Base-by-base conservation (phyloP, 2,113 vertebrate species). In the Muscicapa adusta region DNA sequence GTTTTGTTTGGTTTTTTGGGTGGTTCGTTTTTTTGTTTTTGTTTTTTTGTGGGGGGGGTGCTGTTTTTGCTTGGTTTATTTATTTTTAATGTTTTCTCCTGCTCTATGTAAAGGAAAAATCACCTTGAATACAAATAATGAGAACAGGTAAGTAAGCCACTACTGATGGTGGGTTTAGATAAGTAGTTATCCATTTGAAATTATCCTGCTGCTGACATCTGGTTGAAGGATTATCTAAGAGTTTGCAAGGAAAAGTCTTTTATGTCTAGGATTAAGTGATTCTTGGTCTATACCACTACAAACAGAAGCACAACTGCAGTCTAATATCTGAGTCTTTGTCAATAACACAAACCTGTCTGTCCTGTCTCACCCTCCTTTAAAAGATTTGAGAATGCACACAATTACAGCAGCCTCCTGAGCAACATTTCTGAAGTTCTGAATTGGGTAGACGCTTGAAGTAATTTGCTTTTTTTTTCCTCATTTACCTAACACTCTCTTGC, bases 1-100 rank as follows among this genome's bases (percentile, higher is more conserved):
- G 25, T 24, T 48, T 48, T 48, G n/a, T n/a, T n/a, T n/a, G n/a
- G n/a, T n/a, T n/a, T n/a, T n/a, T n/a, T n/a, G n/a, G n/a, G n/a
- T n/a, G n/a, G n/a, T n/a, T n/a, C n/a, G n/a, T n/a, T n/a, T n/a
- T n/a, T n/a, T n/a, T n/a, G n/a, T n/a, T n/a, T n/a, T n/a, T n/a
- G n/a, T n/a, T n/a, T n/a, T n/a, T n/a, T n/a, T n/a, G n/a, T n/a
- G n/a, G n/a, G n/a, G n/a, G 5, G 11, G 6, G 9, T 5, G 15
- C 2, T 2, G 9, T 13, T 31, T 47, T n/a, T 42, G 2, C 23
- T 56, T 68, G 5, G 3, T 26, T 18, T 10, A 5, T 26, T 20
- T 51, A 2, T 33, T 20, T 82, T 51, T 20, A 26, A 20, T 10
- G 3, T 53, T 53, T 6, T 17, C 10, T 45, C 6, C 51, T 67